Base-by-base conservation (phyloP, 2,797 vertebrate species). In the Lacerta viridis region DNA sequence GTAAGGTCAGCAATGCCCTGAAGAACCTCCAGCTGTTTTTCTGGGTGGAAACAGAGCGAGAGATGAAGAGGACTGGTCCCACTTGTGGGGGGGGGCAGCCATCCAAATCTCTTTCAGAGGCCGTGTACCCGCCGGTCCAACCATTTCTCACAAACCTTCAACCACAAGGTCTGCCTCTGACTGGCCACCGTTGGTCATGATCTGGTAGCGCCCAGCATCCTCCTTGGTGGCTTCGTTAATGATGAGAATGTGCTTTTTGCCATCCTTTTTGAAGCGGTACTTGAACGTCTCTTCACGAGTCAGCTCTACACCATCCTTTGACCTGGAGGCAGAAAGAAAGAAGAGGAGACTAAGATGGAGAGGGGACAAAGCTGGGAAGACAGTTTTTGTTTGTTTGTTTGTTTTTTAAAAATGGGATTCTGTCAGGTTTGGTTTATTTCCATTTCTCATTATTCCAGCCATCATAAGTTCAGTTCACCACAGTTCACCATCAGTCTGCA, bases 241-340 rank as follows among this genome's bases (percentile, higher is more conserved):
- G 94, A 99, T 97, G 94, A 99, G 96, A 64, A 97, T 92, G 81
- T 99, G 99, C 41, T 96, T 98, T 91, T 95, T 98, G 5, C 98
- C 98, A 0, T 98, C 98, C 89, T 99, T 99, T 96, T 99, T 99
- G 93, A 99, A 97, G 92, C 98, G 97, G 93, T 98, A 99, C 93
- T 98, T 98, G 87, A 94, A 96, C 20, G 96, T 94, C n/a, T 98
- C 98, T 80, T 98, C 98, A 86, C 96, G 97, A 9, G 95, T 98
- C 91, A 99, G 84, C 94, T 99, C 99, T 41, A 98, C 98, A 0
- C 98, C 99, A 1, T 99, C 98, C 92, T 99, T 99, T 96, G 95
- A 97, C 99, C 99, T 99, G 91, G 90, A 72, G 20, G 29, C 36
- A 18, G 55, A 88, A 64, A 68, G 76, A 88, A 39, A 69, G 23